phyloP scores from a whole-genome alignment of 2,113 vertebrate genomes.

The Antennarius striatus region DNA sequence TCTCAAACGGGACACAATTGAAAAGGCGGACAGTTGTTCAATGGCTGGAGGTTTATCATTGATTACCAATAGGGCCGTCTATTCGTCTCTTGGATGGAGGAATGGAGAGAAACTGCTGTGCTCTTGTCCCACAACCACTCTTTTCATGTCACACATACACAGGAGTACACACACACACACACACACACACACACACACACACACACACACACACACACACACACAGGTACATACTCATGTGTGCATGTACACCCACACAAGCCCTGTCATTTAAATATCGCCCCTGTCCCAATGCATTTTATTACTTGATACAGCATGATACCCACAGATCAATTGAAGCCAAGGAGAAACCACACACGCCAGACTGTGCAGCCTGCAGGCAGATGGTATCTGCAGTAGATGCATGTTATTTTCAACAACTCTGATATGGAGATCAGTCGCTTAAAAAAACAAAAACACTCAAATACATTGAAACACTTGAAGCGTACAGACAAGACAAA shows the following conservation, averaged over 20 bases:
- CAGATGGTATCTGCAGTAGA: conserved; percentile 68
- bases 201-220: conserved; percentile 10
- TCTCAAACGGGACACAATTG: conserved; percentile 96
- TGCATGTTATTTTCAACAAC: conserved; percentile 70
- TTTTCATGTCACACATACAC: conserved; percentile 13
- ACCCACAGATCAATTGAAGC: conserved; percentile 73
- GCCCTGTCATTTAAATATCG: conserved; percentile 90
- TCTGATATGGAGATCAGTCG: conserved; percentile 74
- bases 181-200: conserved; percentile 3
- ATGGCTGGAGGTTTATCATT: conserved; percentile 91
- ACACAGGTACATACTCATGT: conserved; percentile 22
- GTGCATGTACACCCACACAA: conserved; percentile 33
- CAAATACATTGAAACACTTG: conserved; percentile 57
- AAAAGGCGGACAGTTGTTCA: conserved; percentile 97
- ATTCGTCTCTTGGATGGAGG: conserved; percentile 62
- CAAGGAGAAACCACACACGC: conserved; percentile 65
- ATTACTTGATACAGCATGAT: conserved; percentile 69
- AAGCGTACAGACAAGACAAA: conserved; percentile 49
- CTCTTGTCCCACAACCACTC: conserved; percentile 20
- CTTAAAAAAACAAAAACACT: conserved; percentile 63
- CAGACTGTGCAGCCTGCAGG: conserved; percentile 56
- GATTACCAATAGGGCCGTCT: conserved; percentile 94
- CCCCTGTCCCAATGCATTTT: conserved; percentile 68
- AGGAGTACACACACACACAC: neutral
- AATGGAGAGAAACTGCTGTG: conserved; percentile 70